These are phyloP conservation scores for Urocynchramus pylzowi DNA, from an alignment of 2,113 vertebrate genomes.

Conservation along the genomic window DNA sequence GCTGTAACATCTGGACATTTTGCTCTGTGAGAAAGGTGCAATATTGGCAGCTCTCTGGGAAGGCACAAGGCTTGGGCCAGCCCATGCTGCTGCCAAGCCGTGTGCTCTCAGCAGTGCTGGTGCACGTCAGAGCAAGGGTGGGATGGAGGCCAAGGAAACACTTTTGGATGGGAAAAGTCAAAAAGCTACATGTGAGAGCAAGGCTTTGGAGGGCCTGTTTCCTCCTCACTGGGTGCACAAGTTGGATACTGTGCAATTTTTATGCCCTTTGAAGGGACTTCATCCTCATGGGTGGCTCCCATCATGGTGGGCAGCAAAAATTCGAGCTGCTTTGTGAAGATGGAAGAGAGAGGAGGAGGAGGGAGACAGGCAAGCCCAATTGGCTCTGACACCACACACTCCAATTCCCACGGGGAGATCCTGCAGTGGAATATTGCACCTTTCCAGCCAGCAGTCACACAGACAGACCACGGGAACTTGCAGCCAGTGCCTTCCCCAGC, in stretches of 20 bases:
- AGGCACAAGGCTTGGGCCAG: neutral
- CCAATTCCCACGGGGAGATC: neutral
- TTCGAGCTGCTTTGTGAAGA: neutral
- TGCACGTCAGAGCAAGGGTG: neutral
- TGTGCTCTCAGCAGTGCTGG: rapidly evolving
- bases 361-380: neutral
- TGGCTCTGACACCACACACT: neutral
- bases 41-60: neutral
- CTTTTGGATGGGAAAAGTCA: neutral
- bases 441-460: neutral
- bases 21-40: neutral
- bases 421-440: neutral
- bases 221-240: neutral
- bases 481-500: neutral
- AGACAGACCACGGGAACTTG: rapidly evolving
- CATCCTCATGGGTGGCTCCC: neutral
- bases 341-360: neutral
- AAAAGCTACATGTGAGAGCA: neutral
- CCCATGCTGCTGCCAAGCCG: rapidly evolving
- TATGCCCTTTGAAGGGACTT: neutral
- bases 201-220: neutral
- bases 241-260: neutral
- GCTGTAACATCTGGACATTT: neutral
- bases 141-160: neutral
- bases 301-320: neutral